A percentile compares a stretch with the other conserved stretches of the same genome.
These are phyloP conservation scores for Vespertilio murinus DNA, from an alignment of 2,797 vertebrate genomes.

Conservation along the genomic window DNA sequence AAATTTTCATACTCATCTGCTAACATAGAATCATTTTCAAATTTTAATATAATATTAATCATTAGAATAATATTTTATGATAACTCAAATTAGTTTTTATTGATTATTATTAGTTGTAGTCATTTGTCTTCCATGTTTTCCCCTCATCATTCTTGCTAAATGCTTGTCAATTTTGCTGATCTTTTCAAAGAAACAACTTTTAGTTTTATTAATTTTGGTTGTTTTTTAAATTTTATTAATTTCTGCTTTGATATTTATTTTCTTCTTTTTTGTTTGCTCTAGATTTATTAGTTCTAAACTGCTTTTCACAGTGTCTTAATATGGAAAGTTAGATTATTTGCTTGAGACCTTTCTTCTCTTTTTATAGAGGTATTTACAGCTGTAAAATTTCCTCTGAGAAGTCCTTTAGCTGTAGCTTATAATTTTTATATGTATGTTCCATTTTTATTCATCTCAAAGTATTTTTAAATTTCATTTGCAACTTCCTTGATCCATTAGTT, in stretches of 20 bases:
- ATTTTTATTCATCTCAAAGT: neutral
- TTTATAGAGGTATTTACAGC: neutral
- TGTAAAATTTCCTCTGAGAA: neutral
- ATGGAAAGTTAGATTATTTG: neutral
- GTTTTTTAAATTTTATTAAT: neutral
- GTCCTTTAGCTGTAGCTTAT: neutral
- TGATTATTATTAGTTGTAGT: neutral
- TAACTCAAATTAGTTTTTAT: neutral
- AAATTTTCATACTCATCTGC: neutral
- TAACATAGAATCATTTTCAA: neutral
- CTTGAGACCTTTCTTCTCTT: neutral
- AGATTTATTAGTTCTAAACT: neutral
- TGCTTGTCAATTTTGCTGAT: neutral
- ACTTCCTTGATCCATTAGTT: neutral
- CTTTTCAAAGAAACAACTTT: neutral
- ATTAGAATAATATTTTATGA: neutral
- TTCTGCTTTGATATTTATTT: neutral
- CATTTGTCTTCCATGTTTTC: neutral
- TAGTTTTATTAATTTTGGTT: neutral
- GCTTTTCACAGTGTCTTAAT: neutral
- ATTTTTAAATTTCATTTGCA: conserved; percentile 27
- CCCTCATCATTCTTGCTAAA: neutral
- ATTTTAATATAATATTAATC: neutral
- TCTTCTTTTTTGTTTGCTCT: neutral
- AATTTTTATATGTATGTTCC: neutral